Conservation (phyloP, 2,113 vertebrate genomes). For the Saccopteryx bilineata region DNA sequence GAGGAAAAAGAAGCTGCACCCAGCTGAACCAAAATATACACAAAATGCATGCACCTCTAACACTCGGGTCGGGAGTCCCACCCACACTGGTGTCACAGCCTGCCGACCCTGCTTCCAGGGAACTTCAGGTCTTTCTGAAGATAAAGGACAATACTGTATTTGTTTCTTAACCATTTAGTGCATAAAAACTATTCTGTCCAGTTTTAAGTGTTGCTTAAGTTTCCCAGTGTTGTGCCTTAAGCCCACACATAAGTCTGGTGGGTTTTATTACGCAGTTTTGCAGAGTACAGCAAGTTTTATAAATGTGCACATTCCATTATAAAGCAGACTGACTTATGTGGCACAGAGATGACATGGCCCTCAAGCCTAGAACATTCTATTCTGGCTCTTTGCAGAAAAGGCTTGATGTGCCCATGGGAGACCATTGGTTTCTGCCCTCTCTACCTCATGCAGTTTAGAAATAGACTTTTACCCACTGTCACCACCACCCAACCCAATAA, state of each 20-base stretch:
- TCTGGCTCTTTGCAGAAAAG: background rate
- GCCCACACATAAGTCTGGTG: background rate
- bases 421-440: background rate
- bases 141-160: background rate
- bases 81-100: background rate
- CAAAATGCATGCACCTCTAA: background rate
- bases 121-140: background rate
- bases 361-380: background rate
- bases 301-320: accelerated
- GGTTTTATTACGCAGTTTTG: background rate
- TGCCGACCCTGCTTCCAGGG: background rate
- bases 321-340: background rate
- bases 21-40: background rate
- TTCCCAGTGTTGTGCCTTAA: background rate
- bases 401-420: background rate
- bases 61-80: background rate
- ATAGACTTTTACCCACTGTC: background rate
- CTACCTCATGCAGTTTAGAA: background rate
- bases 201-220: background rate
- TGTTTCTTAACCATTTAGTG: background rate
- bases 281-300: background rate
- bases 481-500: background rate
- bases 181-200: background rate
- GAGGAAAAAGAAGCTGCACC: background rate
- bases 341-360: background rate